Evolutionary conservation across 2,797 vertebrate species (phyloP).

Genomic region (Enteromius paludinosus): DNA sequence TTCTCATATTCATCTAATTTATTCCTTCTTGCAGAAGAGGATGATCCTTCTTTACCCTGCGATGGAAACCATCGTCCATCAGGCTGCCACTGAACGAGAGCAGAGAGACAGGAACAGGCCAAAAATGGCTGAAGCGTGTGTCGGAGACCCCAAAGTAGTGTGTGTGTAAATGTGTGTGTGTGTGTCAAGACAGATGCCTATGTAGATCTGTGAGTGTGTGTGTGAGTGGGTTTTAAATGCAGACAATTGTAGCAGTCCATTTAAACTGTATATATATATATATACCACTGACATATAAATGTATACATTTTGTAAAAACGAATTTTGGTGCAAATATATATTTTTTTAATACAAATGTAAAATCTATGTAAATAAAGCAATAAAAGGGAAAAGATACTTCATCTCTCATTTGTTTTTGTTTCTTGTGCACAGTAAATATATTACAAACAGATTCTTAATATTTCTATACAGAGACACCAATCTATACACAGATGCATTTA

Average conservation of each 20-base stretch:
- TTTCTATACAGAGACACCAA: neutral
- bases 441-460: conserved; percentile 6
- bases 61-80: conserved; percentile 78
- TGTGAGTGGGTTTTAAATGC: neutral
- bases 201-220: neutral
- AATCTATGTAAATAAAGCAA: conserved; percentile 26
- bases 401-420: conserved; percentile 8
- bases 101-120: conserved; percentile 58
- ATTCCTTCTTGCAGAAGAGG: conserved; percentile 69
- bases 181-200: neutral
- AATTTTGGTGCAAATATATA: conserved; percentile 33
- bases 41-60: conserved; percentile 74
- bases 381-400: neutral
- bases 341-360: neutral
- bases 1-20: neutral
- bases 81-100: conserved; percentile 69
- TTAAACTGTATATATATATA: conserved; percentile 37
- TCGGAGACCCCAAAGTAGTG: conserved; percentile 24
- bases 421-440: conserved; percentile 19
- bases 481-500: conserved; percentile 19
- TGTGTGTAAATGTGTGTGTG: conserved; percentile 41
- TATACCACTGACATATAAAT: conserved; percentile 14
- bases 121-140: conserved; percentile 44
- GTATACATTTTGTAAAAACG: conserved; percentile 2
- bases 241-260: conserved; percentile 55